Conservation (phyloP, 2,888 invertebrate species). For the Boloria euphrosyne region DNA sequence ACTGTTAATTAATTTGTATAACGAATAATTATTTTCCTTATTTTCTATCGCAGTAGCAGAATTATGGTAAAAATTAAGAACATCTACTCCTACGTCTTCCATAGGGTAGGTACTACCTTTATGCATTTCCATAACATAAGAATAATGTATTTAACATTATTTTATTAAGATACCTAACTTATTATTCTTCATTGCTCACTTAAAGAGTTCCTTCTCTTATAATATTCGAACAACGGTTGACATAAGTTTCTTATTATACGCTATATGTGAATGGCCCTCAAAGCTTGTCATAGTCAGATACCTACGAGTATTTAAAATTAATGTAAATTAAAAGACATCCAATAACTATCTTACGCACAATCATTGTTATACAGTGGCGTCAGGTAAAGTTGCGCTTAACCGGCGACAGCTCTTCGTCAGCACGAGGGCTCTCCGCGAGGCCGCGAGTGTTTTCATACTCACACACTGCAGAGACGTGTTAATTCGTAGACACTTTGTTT, state of each 20-base stretch:
- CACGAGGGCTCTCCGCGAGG: slow-evolving; percentile 72
- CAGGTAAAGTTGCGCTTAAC: slow-evolving; percentile 45
- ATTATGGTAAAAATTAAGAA: too few relatives aligned
- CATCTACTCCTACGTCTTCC: too few relatives aligned
- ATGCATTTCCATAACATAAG: slow-evolving; percentile 21
- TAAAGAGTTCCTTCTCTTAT: slow-evolving; percentile 35
- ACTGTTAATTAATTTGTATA: slow-evolving; percentile 39
- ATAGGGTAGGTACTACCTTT: too few relatives aligned
- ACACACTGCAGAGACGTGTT: slow-evolving; percentile 79
- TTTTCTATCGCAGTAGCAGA: too few relatives aligned
- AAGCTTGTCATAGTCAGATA: slow-evolving; percentile 45
- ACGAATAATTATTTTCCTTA: too few relatives aligned
- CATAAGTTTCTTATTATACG: slow-evolving; percentile 57
- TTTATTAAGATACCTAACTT: neutral
- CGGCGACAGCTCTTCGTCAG: slow-evolving; percentile 74
- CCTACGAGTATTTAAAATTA: slow-evolving; percentile 62
- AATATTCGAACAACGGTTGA: slow-evolving; percentile 58
- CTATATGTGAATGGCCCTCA: slow-evolving; percentile 59
- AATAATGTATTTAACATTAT: neutral
- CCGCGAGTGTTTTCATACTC: slow-evolving; percentile 80
- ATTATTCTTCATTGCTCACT: slow-evolving; percentile 37
- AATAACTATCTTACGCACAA: slow-evolving; percentile 71
- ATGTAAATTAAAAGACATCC: slow-evolving; percentile 72
- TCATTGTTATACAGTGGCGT: slow-evolving; percentile 54
- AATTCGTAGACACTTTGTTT: slow-evolving; percentile 80